Conservation (phyloP, 2,113 vertebrate species). For the Aepyceros melampus region DNA sequence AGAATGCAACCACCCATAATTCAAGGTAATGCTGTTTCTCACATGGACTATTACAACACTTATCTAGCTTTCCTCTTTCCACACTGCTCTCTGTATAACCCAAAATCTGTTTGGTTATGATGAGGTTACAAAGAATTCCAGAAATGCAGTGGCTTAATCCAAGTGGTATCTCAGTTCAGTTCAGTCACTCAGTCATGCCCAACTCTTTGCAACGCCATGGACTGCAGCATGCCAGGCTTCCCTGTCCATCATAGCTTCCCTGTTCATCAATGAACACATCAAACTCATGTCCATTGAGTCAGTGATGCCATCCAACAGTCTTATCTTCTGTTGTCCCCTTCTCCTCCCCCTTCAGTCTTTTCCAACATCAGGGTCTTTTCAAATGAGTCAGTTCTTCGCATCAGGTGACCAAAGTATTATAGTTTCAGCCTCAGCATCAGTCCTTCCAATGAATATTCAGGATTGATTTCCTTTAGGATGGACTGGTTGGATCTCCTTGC, state of each 20-base stretch:
- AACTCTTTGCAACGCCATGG: background rate
- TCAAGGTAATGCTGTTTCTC: background rate
- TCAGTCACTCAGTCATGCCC: rapidly evolving
- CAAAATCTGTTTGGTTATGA: background rate
- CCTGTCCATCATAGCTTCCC: background rate
- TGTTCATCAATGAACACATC: background rate
- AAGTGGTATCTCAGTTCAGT: background rate
- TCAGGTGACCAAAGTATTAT: background rate
- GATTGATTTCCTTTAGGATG: background rate
- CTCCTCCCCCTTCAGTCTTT: background rate
- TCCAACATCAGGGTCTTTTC: background rate
- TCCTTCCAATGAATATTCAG: background rate
- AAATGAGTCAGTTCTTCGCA: background rate
- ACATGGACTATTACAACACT: background rate
- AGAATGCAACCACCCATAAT: background rate
- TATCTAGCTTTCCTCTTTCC: background rate
- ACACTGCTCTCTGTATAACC: background rate
- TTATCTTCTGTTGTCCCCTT: background rate
- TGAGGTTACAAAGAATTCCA: background rate
- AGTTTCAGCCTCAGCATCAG: background rate
- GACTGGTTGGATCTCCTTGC: background rate
- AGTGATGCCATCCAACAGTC: background rate
- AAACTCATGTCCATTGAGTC: background rate
- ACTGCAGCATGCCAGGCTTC: background rate
- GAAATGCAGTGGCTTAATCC: background rate